Evolutionary conservation across 2,113 vertebrate species (phyloP).

Genomic region (Ornithorhynchus anatinus): DNA sequence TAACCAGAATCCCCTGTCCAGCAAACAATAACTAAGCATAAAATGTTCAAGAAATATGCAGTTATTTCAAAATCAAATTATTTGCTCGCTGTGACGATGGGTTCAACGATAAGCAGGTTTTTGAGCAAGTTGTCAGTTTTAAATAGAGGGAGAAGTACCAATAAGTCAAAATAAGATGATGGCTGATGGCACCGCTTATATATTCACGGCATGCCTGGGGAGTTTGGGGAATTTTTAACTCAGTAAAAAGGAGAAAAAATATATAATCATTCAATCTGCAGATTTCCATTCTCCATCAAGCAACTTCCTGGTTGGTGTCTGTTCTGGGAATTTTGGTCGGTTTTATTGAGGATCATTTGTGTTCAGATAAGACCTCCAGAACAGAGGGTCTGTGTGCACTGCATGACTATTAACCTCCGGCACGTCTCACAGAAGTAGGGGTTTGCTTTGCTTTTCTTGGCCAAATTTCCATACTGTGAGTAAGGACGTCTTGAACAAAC

Average conservation of each 20-base stretch:
- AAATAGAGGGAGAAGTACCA: not conserved
- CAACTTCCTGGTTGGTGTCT: not conserved
- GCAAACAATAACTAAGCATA: accelerated
- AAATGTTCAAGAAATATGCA: accelerated
- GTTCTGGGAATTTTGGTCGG: accelerated
- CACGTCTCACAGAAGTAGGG: not conserved
- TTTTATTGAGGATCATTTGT: not conserved
- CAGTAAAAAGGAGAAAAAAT: not conserved
- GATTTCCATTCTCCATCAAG: too few species aligned
- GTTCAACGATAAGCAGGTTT: constrained; percentile 7
- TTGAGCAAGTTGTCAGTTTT: not conserved
- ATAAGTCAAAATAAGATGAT: constrained; percentile 12
- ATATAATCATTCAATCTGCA: too few species aligned
- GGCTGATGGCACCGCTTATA: not conserved
- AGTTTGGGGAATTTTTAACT: constrained; percentile 8
- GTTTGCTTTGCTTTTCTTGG: not conserved
- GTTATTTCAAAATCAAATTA: not conserved
- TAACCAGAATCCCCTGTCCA: accelerated
- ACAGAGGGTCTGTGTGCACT: not conserved
- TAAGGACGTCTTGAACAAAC: not conserved
- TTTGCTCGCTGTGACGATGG: not conserved
- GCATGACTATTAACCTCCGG: not conserved
- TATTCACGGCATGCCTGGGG: not conserved
- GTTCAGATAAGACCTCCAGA: not conserved
- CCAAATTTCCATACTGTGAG: not conserved